These are phyloP conservation scores for Onchidella celtica DNA, from an alignment of 2,888 invertebrate species.

Conservation along the genomic window DNA sequence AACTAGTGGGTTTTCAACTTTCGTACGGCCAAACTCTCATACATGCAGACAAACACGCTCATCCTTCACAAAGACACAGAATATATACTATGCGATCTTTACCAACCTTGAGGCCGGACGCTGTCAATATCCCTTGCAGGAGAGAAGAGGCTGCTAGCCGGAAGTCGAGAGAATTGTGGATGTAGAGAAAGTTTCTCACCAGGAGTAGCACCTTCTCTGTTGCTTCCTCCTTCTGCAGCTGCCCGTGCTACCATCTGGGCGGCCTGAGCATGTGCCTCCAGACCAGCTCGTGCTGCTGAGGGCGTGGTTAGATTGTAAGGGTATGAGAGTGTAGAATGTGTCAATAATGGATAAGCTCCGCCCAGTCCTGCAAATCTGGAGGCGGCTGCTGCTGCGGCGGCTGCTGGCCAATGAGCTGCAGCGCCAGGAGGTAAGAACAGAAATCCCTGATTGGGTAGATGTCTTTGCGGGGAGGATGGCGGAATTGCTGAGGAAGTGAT, in stretches of 20 bases:
- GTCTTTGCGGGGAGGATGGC: constrained; percentile 29
- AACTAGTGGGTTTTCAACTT: too few species aligned
- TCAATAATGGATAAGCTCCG: constrained; percentile 61
- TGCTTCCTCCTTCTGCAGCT: constrained; percentile 33
- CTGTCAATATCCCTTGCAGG: constrained; percentile 74
- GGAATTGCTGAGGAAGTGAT: not conserved
- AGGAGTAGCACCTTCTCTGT: constrained; percentile 15
- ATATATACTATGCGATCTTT: too few species aligned
- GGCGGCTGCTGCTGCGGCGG: constrained; percentile 65
- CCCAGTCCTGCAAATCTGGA: constrained; percentile 53
- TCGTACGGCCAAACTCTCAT: too few species aligned
- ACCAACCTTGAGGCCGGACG: constrained; percentile 63
- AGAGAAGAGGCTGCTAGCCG: constrained; percentile 65
- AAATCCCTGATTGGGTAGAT: constrained; percentile 53
- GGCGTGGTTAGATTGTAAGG: constrained; percentile 70
- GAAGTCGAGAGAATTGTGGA: constrained; percentile 52
- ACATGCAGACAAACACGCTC: too few species aligned
- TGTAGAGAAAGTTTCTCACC: constrained; percentile 37
- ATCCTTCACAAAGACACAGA: too few species aligned
- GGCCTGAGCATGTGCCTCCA: constrained; percentile 34
- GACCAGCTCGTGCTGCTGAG: constrained; percentile 54
- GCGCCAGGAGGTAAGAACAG: constrained; percentile 63
- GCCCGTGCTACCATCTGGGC: constrained; percentile 30
- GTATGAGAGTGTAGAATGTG: constrained; percentile 73
- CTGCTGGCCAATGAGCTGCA: constrained; percentile 59